Conservation (phyloP, 2,797 vertebrate genomes). For the Schizopygopsis pylzovi region DNA sequence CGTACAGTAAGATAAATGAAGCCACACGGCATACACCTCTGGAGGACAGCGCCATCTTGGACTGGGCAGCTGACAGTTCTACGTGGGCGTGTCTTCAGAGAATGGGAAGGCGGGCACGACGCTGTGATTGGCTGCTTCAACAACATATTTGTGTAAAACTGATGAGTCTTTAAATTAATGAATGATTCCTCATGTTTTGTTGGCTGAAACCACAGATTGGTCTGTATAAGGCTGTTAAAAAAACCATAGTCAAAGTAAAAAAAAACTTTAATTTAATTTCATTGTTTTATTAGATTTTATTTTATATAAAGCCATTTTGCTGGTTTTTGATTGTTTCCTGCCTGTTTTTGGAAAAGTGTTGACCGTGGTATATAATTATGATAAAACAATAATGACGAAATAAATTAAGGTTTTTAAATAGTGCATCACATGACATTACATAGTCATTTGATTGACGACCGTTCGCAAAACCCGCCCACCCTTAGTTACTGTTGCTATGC, state of each 20-base stretch:
- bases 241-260: background rate
- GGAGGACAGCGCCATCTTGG: conserved; percentile 78
- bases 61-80: conserved; percentile 13
- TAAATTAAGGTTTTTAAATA: background rate
- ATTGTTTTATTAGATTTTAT: background rate
- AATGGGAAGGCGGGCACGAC: background rate
- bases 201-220: background rate
- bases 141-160: background rate
- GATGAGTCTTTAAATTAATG: too few relatives aligned
- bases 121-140: conserved; percentile 18
- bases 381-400: background rate
- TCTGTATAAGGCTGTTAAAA: background rate
- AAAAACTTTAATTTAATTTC: background rate
- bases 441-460: too few relatives aligned
- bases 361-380: background rate
- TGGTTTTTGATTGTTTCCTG: background rate
- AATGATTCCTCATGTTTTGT: background rate
- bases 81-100: conserved; percentile 8
- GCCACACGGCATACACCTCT: conserved; percentile 59
- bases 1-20: conserved; percentile 67
- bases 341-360: background rate
- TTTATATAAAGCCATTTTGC: background rate
- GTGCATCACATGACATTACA: background rate
- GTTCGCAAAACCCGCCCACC: too few relatives aligned
- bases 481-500: too few relatives aligned